Evolutionary conservation across 2,888 invertebrate genomes (phyloP), one percentile per base, ranked within the genome.

Genomic region (Agrochola macilenta): DNA sequence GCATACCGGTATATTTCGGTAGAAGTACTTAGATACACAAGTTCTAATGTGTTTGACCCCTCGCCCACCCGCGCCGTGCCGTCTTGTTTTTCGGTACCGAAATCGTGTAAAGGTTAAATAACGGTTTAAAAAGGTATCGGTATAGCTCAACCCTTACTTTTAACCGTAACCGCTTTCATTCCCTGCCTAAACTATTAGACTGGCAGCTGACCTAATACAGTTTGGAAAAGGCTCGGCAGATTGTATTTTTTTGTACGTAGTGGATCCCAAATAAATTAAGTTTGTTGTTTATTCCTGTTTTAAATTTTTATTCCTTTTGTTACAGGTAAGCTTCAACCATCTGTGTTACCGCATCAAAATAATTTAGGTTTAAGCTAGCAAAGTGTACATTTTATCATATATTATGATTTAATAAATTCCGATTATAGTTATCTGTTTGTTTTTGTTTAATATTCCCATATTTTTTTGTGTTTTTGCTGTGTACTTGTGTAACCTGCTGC

Each of bases 311-410:
- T n/a, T 63, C 39, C 73, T 70, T 81, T 75, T 73, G 79, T 92
- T 91, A 12, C 92, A 93, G 93, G 91, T 92, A 91, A 89, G 17
- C 75, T 73, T 52, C 74, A 78, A 78, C 57, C 73, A 89, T 78
- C 83, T 82, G 82, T 83, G 82, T 87, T 90, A 90, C 89, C 80
- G 75, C 84, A 82, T 88, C 84, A 89, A 90, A 35, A 91, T 89
- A 85, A 78, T 80, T 91, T 94, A 94, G 90, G 88, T 90, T 87
- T 95, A 95, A 95, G 95, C 90, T 95, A 95, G 94, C 83, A 93
- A 93, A 89, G 82, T 92, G 92, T 95, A 92, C 86, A 91, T 90
- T 60, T 91, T 90, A 91, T 91, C 85, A 89, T 92, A 92, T 92
- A 90, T 92, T 90, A 91, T 92, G 90, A 90, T 90, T 90, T 87